Base-by-base conservation (phyloP, 2,113 vertebrate species). In the Macquaria australasica region DNA sequence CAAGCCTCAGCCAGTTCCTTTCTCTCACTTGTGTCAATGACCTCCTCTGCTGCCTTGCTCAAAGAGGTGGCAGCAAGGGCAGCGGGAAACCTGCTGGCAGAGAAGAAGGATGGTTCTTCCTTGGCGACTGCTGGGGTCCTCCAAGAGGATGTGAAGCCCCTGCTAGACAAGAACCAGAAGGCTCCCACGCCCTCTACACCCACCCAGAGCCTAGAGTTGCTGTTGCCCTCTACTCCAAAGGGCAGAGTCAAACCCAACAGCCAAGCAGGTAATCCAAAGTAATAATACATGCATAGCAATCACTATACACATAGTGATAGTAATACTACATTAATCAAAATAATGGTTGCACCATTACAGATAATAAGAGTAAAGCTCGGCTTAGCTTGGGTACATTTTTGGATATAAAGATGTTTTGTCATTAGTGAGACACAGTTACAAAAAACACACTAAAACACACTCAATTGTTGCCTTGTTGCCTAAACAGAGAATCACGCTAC, bases 21-120 rank as follows among this genome's bases (percentile, higher is more conserved):
- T 90, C 97, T 99, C 85, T 99, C 98, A 21, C 94, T 99, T 80
- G 97, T 98, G 87, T 99, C 98, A 62, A 99, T 99, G 97, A 99
- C 98, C 89, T 99, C 98, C 77, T 99, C 98, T 0, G 98, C 98
- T 66, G 98, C 98, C 77, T 97, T 99, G 77, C 97, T 99, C 87
- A 99, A 99, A 90, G 98, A 99, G 94, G 98, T 99, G 83, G 98
- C 98, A 11, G 98, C 98, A 16, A 97, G 98, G 91, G 98, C 98
- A 43, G 98, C 98, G 0, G 98, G 98, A 85, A 99, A 96, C 86
- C 96, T 99, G 28, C 94, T 99, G 90, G 97, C 97, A 8, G 98
- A 98, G 91, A 99, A 98, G 91, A 98, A 98, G 90, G 96, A 98
- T 8, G 75, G 91, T 25, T 92, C 92, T 48, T 92, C 95, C 39